Evolutionary conservation across 1,140 invertebrate genomes (phyloP).

Genomic region (Plectus sambesii): DNA sequence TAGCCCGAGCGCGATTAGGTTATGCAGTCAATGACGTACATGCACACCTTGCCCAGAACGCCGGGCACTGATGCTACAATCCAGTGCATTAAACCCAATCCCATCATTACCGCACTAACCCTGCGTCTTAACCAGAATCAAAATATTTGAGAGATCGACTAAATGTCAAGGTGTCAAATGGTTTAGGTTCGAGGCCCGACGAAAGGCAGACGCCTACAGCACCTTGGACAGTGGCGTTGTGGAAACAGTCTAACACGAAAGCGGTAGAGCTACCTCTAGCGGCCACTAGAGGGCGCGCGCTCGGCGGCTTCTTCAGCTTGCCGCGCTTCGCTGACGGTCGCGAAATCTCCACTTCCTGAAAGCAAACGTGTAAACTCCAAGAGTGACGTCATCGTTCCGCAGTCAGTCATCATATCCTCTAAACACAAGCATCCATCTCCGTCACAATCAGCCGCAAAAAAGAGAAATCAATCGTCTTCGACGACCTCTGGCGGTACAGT

Average conservation of each 20-base stretch:
- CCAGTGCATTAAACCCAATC: too few relatives aligned
- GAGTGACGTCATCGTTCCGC: constrained; percentile 1
- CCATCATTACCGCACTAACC: too few relatives aligned
- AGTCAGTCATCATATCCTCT: not conserved
- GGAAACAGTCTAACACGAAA: constrained; percentile 40
- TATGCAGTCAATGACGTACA: constrained; percentile 30
- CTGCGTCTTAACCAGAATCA: too few relatives aligned
- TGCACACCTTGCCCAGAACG: too few relatives aligned
- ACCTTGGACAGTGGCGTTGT: constrained; percentile 45
- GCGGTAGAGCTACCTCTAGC: constrained; percentile 38
- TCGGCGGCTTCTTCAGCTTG: constrained; percentile 15
- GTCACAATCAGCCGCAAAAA: not conserved
- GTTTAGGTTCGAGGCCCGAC: too few relatives aligned
- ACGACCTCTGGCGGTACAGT: constrained; percentile 32
- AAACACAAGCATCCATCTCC: not conserved
- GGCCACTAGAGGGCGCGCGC: constrained; percentile 11
- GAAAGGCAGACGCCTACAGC: constrained; percentile 25
- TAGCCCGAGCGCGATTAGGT: too few relatives aligned
- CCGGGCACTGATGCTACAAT: too few relatives aligned
- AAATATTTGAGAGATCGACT: too few relatives aligned
- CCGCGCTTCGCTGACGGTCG: constrained; percentile 25
- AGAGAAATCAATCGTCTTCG: constrained; percentile 1
- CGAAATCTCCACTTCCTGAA: constrained; percentile 40
- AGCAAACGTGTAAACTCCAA: constrained; percentile 12
- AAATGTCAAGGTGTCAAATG: too few relatives aligned